Percentiles rank a stretch among this genome's conserved stretches.
phyloP scores from a whole-genome alignment of 2,888 invertebrate species.

The Notodonta ziczac region DNA sequence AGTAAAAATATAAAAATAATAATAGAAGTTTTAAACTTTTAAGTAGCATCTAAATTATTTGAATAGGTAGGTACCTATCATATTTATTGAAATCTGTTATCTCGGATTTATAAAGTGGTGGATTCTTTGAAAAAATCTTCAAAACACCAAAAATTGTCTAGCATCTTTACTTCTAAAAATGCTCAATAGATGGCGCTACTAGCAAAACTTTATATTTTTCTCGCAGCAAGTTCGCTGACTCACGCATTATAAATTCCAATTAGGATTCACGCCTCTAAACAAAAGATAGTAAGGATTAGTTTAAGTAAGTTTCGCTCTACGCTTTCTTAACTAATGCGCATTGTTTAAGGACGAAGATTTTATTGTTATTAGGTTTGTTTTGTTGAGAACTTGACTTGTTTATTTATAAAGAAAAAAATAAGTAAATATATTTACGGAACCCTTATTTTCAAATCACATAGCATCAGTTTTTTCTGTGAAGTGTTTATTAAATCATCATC shows the following conservation, averaged over 20 bases:
- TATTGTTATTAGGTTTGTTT: background rate
- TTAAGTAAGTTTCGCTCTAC: background rate
- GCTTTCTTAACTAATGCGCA: background rate
- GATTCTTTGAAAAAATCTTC: no score
- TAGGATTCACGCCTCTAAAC: background rate
- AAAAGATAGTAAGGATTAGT: background rate
- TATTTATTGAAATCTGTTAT: no score
- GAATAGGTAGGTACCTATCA: no score
- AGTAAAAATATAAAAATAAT: no score
- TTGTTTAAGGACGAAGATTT: background rate
- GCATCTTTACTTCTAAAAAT: background rate
- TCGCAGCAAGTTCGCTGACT: background rate
- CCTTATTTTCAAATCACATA: no score
- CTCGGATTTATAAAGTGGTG: no score
- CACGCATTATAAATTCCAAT: background rate
- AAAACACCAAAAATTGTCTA: background rate
- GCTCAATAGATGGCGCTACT: background rate
- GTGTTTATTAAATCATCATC: no score
- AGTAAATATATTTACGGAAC: no score
- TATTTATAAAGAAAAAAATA: background rate
- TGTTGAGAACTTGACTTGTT: background rate
- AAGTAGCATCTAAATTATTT: no score
- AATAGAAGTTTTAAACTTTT: no score
- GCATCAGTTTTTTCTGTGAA: no score
- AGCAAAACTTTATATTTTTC: background rate